A percentile compares a stretch with the other conserved stretches of the same genome.
Conservation (phyloP, 2,113 vertebrate species). For the Poeciliopsis retropinna region DNA sequence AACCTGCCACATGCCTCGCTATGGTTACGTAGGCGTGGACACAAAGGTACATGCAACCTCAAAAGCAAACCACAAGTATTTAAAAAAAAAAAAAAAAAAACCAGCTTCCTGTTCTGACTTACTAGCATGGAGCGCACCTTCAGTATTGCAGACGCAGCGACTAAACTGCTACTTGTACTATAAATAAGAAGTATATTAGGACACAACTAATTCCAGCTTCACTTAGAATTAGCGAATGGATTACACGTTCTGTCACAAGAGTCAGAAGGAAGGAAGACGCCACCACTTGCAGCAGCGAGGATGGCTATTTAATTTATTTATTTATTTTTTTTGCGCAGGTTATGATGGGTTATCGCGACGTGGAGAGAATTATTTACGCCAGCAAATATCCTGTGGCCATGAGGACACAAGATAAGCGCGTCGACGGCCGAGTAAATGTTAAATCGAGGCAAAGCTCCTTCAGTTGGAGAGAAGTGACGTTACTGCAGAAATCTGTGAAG, state of each 20-base stretch:
- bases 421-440: not conserved
- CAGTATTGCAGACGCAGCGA: not conserved
- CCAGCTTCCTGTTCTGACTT: not conserved
- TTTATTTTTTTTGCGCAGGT: too few species aligned
- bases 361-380: too few species aligned
- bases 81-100: not conserved
- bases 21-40: not conserved
- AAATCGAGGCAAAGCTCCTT: not conserved
- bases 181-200: not conserved
- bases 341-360: too few species aligned
- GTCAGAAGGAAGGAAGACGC: not conserved
- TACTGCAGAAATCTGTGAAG: not conserved
- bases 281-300: too few species aligned
- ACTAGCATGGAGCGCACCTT: not conserved
- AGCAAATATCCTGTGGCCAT: not conserved
- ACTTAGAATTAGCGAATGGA: too few species aligned
- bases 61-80: not conserved
- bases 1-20: not conserved
- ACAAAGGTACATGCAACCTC: not conserved
- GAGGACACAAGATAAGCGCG: not conserved
- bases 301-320: too few species aligned
- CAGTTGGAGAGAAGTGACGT: not conserved
- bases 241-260: not conserved
- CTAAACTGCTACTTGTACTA: not conserved
- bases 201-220: too few species aligned